Percentiles rank a stretch among this genome's conserved stretches.
Evolutionary conservation across 2,888 invertebrate genomes (phyloP).

Genomic region (Cantharis lateralis): DNA sequence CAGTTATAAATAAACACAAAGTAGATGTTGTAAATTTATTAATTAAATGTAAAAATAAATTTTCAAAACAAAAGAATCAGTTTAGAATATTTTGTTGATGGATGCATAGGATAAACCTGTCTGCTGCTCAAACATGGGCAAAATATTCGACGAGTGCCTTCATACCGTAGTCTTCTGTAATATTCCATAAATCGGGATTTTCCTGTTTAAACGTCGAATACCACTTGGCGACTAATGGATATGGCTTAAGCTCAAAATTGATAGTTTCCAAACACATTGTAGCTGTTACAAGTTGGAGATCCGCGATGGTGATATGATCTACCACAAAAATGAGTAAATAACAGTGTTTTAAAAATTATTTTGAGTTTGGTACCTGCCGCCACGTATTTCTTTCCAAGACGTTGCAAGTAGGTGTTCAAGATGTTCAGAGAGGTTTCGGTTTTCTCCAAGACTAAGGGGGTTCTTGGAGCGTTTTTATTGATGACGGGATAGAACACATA

Average conservation of each 20-base stretch:
- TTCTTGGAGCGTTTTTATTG: constrained; percentile 70
- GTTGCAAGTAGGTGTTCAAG: constrained; percentile 70
- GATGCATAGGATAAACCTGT: too few species aligned
- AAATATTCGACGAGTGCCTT: constrained; percentile 64
- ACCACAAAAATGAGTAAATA: not conserved
- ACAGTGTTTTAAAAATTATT: not conserved
- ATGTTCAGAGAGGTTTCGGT: constrained; percentile 67
- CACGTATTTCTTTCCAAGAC: constrained; percentile 65
- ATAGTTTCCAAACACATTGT: constrained; percentile 77
- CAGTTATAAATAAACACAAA: too few species aligned
- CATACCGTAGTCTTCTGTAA: constrained; percentile 71
- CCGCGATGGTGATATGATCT: constrained; percentile 75
- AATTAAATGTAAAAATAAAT: too few species aligned
- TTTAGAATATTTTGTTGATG: too few species aligned
- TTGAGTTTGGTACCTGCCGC: constrained; percentile 58
- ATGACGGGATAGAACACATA: constrained; percentile 72
- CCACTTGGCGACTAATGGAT: constrained; percentile 67
- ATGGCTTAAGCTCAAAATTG: constrained; percentile 65
- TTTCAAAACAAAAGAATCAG: too few species aligned
- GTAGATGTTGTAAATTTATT: too few species aligned
- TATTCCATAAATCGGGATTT: constrained; percentile 73
- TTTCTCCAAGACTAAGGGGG: constrained; percentile 69
- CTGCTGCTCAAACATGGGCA: not conserved
- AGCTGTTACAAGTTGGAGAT: constrained; percentile 72
- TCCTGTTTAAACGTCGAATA: constrained; percentile 71